Evolutionary conservation across 1,140 invertebrate genomes (phyloP), one percentile per base, ranked within the genome.

Genomic region (Dendroctonus ponderosae): DNA sequence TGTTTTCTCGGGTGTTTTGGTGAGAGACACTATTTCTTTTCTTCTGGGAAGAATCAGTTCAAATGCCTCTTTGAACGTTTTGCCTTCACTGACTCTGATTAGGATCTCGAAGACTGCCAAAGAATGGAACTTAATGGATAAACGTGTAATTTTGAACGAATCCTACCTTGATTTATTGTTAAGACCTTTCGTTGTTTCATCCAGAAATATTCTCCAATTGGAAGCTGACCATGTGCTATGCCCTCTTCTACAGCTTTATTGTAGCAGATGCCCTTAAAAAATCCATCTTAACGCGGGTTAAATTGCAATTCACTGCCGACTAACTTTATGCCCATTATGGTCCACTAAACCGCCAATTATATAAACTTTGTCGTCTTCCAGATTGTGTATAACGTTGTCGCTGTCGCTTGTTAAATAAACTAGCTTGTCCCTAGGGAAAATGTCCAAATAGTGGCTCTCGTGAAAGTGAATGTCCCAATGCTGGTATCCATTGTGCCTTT

Each of bases 331-430:
- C 70, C 88, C 84, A 82, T 99, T 99, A 78, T 99, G 97, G 82
- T 99, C 97, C 0, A 99, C 94, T 12, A 99, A 81, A 54, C 96
- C 97, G 49, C 97, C 97, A 80, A 99, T 99, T 46, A 99, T 87
- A 76, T 98, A 98, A 48, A 90, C 85, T 78, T 89, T 91, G 64
- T 88, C 83, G 11, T 90, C 84, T 70, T 93, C 87, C 66, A 98
- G 81, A 53, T 82, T 79, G 58, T 87, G 84, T 60, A 99, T 85
- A 4, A 94, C 80, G 83, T 95, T 96, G 56, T 93, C 87, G 5
- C 96, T 98, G 78, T 99, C 97, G 78, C 94, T 95, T 15, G 92
- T 91, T 56, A 99, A 83, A 80, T 99, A 99, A 3, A 98, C 82
- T 62, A 99, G 80, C 71, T 89, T 85, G 1, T 90, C 85, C 77